Evolutionary conservation across 2,113 vertebrate genomes (phyloP).

Genomic region (Melanerpes aurifrons): DNA sequence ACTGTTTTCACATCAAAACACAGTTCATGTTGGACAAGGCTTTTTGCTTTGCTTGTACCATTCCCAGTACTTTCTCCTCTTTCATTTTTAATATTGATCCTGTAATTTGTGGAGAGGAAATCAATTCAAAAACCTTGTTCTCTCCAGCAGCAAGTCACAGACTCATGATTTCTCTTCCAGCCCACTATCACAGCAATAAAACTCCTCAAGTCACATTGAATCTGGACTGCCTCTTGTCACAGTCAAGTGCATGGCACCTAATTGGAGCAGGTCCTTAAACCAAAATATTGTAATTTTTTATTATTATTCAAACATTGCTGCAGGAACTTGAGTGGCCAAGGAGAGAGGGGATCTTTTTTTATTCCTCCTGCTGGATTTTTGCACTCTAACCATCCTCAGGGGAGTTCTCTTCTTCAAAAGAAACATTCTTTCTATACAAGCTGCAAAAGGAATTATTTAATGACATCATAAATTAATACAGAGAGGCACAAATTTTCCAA

Average conservation of each 20-base stretch:
- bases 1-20: background rate
- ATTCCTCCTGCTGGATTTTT: slow-evolving; percentile 40
- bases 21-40: background rate
- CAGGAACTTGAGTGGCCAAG: slow-evolving; percentile 22
- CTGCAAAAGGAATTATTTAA: slow-evolving; percentile 75
- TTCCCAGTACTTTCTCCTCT: slow-evolving; percentile 16
- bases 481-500: slow-evolving; percentile 68
- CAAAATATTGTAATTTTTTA: slow-evolving; percentile 9
- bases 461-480: slow-evolving; percentile 71
- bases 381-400: slow-evolving; percentile 36
- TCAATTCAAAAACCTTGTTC: background rate
- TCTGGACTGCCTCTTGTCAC: slow-evolving; percentile 20
- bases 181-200: background rate
- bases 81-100: slow-evolving; percentile 22
- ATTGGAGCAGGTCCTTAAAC: background rate
- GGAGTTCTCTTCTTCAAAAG: slow-evolving; percentile 69
- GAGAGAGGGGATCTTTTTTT: background rate
- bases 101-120: background rate
- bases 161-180: background rate
- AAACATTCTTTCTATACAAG: slow-evolving; percentile 64
- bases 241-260: background rate
- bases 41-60: background rate
- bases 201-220: background rate
- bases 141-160: background rate
- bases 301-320: background rate